These are phyloP conservation scores for Thymelicus sylvestris DNA, from an alignment of 2,888 invertebrate genomes.

Conservation along the genomic window DNA sequence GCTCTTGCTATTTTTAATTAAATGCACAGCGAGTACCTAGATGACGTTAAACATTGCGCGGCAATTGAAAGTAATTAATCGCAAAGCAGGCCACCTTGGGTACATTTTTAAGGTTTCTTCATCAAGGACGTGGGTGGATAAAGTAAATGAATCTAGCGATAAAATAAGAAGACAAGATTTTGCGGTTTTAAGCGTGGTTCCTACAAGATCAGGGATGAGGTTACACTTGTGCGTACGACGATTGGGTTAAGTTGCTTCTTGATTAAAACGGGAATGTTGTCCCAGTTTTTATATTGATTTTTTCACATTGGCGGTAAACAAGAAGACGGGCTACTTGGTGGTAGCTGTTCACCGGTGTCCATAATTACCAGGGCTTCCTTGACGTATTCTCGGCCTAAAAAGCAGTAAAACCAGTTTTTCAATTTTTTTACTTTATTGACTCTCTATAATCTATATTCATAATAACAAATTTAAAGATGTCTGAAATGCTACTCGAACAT, in stretches of 20 bases:
- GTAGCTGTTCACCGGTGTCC: neutral
- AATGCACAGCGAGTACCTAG: conserved; percentile 58
- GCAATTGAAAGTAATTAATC: conserved; percentile 68
- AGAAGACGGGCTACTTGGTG: neutral
- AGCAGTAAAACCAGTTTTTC: no score
- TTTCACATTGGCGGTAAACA: neutral
- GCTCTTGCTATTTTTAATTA: conserved; percentile 41
- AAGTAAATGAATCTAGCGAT: conserved; percentile 37
- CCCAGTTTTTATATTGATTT: neutral
- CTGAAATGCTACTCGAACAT: no score
- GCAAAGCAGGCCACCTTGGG: conserved; percentile 63
- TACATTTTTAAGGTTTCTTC: conserved; percentile 67
- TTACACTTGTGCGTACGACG: neutral
- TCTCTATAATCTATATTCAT: no score
- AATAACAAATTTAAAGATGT: no score
- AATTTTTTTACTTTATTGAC: no score
- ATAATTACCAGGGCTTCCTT: neutral
- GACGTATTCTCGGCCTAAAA: neutral
- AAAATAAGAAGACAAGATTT: conserved; percentile 35
- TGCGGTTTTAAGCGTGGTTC: conserved; percentile 45
- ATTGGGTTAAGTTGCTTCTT: neutral
- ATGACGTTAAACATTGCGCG: conserved; percentile 55
- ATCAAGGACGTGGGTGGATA: conserved; percentile 50
- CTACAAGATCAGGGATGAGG: conserved; percentile 1
- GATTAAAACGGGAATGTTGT: neutral